phyloP scores from a whole-genome alignment of 2,888 invertebrate species.

The Neoascia interrupta region DNA sequence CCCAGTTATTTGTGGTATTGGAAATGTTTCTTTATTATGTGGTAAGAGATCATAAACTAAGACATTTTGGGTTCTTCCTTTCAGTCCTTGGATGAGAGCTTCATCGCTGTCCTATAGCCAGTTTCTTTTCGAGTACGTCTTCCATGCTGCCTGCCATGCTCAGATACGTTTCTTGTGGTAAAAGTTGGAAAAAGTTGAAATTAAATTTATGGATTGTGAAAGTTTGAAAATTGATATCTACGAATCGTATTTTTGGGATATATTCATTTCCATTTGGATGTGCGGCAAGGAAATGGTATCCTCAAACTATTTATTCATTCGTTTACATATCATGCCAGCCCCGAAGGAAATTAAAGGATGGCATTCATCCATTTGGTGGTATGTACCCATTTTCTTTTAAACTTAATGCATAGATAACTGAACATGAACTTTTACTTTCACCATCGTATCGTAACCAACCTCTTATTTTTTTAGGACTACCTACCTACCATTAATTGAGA shows the following conservation, averaged over 20 bases:
- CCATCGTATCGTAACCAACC: too few relatives aligned
- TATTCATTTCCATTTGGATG: constrained; percentile 28
- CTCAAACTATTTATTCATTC: constrained; percentile 41
- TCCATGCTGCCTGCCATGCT: constrained; percentile 7
- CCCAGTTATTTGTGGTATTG: constrained; percentile 52
- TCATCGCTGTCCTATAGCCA: background rate
- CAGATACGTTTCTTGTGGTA: constrained; percentile 36
- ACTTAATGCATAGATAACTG: too few relatives aligned
- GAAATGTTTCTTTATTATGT: constrained; percentile 57
- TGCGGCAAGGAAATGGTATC: constrained; percentile 46
- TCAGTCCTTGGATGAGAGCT: background rate
- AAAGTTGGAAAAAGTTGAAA: constrained; percentile 55
- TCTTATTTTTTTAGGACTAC: too few relatives aligned
- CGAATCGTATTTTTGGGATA: constrained; percentile 54
- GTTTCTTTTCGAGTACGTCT: constrained; percentile 22
- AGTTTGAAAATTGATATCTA: constrained; percentile 66
- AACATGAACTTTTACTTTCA: too few relatives aligned
- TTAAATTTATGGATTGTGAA: constrained; percentile 64
- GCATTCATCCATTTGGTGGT: too few relatives aligned
- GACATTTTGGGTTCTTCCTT: constrained; percentile 27
- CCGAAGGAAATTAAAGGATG: constrained; percentile 46
- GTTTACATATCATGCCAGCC: constrained; percentile 24
- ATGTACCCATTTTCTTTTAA: too few relatives aligned
- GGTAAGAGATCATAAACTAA: constrained; percentile 46
- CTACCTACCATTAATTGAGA: too few relatives aligned